These are phyloP conservation scores for Amphimallon solstitiale DNA, from an alignment of 2,888 invertebrate species.

Conservation along the genomic window DNA sequence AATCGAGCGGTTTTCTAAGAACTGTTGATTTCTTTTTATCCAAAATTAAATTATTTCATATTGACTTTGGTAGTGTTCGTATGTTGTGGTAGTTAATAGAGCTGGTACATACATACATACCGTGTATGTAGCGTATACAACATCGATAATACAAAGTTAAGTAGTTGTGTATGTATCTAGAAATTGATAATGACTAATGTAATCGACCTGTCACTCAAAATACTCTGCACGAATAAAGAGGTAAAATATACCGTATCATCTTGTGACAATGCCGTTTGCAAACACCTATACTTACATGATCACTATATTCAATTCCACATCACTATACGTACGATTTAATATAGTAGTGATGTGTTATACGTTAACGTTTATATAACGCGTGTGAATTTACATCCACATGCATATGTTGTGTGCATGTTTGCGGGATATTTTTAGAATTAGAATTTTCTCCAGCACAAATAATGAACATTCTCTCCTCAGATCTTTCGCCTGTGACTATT, in stretches of 20 bases:
- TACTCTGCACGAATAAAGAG: background rate
- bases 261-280: background rate
- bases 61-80: no score
- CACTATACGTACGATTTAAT: no score
- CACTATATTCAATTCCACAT: background rate
- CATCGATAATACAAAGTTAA: no score
- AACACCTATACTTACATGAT: background rate
- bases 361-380: background rate
- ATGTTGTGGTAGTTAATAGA: no score
- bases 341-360: background rate
- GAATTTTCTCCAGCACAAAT: slow-evolving; percentile 20
- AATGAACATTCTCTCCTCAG: slow-evolving; percentile 46
- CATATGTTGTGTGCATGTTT: no score
- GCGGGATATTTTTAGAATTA: background rate
- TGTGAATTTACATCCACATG: background rate
- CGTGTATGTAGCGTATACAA: no score
- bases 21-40: no score
- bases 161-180: background rate
- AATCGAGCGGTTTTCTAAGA: no score
- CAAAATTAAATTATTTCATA: no score
- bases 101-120: no score
- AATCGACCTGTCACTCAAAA: background rate
- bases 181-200: slow-evolving; percentile 15
- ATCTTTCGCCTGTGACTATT: slow-evolving; percentile 41
- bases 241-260: no score